Base-by-base conservation (phyloP, 2,797 vertebrate species). In the Pangasius krempfi region DNA sequence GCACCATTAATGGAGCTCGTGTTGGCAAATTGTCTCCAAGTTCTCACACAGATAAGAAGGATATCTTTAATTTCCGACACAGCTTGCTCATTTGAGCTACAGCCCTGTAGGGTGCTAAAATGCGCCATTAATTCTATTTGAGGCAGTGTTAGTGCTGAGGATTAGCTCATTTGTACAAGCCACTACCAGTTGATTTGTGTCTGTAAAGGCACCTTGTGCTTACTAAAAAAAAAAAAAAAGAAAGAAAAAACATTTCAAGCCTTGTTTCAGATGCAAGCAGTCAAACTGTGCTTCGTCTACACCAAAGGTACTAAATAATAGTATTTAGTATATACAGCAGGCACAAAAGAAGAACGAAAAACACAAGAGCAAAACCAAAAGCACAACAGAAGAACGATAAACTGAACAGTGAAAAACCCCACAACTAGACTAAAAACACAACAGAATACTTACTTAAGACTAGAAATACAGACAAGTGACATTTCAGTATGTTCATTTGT, bases 1-100 rank as follows among this genome's bases (percentile, higher is more conserved):
- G 92, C 93, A 91, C 90, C 90, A 93, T 95, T 95, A 94, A 95
- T 93, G 92, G 93, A 84, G 87, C 87, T 90, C 92, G 92, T 92
- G 93, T 92, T 95, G 90, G 93, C 92, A 94, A 95, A 95, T 94
- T 94, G 94, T 89, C 91, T 95, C 90, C 60, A 87, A 93, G 92
- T 91, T 91, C 85, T 37, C 33, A n/a, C 66, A 50, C 88, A 81
- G 86, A 89, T 90, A 89, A 87, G 73, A 87, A 44, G 82, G 90
- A 89, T 89, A 90, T 90, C 87, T 91, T 89, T 90, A 78, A 89
- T 90, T 88, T 91, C 91, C 91, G 84, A 92, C 91, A 88, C 90
- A 90, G 93, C 92, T 92, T 90, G 90, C 89, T 95, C 85, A 18
- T 92, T 92, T 93, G 92, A 94, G 93, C 91, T 89, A 90, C 82